Evolutionary conservation across 2,797 vertebrate genomes (phyloP).

Genomic region (Hydrolagus colliei): DNA sequence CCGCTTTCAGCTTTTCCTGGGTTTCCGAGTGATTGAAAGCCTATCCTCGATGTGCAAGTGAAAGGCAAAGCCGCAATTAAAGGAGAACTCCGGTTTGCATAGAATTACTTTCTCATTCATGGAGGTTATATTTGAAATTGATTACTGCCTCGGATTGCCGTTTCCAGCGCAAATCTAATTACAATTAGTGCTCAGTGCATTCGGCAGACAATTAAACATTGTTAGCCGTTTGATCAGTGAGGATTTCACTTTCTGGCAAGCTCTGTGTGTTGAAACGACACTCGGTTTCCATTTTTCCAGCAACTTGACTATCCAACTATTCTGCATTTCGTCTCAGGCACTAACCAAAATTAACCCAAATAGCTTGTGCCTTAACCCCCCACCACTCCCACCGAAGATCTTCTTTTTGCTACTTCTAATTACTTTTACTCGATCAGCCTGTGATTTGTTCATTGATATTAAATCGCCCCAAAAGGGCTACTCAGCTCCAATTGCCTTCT

Average conservation of each 20-base stretch:
- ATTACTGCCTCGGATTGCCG: too few species aligned
- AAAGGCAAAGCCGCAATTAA: slow-evolving; percentile 14
- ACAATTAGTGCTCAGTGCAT: too few species aligned
- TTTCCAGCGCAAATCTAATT: too few species aligned
- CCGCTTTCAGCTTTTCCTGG: not conserved
- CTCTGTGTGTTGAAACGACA: too few species aligned
- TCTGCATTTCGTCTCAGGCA: not conserved
- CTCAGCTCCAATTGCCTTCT: slow-evolving; percentile 24
- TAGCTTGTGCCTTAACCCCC: not conserved
- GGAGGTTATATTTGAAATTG: too few species aligned
- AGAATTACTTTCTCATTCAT: not conserved
- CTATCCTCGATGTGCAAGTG: not conserved
- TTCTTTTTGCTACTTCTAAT: not conserved
- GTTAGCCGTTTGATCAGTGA: too few species aligned
- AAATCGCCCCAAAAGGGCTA: not conserved
- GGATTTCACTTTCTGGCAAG: too few species aligned
- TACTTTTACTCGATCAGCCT: not conserved
- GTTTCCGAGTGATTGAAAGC: not conserved
- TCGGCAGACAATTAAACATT: too few species aligned
- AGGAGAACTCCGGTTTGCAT: not conserved
- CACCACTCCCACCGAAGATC: not conserved
- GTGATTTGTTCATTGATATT: not conserved
- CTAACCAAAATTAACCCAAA: slow-evolving; percentile 18
- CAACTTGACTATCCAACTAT: too few species aligned
- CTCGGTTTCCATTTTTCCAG: too few species aligned